A percentile compares a stretch with the other conserved stretches of the same genome.
phyloP scores from a whole-genome alignment of 2,888 invertebrate species.

The Tipula confusa region DNA sequence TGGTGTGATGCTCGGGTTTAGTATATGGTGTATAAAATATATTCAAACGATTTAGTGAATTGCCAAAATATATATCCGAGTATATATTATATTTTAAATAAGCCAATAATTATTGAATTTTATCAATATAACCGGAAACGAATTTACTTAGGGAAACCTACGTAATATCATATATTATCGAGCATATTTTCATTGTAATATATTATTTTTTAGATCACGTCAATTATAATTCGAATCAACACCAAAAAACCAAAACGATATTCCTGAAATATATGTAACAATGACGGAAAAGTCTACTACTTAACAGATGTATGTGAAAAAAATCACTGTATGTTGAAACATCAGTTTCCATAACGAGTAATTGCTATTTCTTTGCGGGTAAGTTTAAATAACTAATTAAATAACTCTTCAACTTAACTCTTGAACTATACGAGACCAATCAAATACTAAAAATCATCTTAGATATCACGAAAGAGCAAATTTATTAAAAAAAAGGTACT shows the following conservation, averaged over 20 bases:
- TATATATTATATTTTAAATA: neutral
- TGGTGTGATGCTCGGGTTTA: neutral
- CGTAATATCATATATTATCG: neutral
- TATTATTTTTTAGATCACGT: neutral
- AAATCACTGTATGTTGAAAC: too few relatives aligned
- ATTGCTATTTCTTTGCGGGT: too few relatives aligned
- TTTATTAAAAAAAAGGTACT: too few relatives aligned
- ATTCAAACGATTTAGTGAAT: constrained; percentile 9
- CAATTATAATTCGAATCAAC: neutral
- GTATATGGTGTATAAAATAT: neutral
- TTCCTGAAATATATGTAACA: neutral
- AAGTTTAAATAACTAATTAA: too few relatives aligned
- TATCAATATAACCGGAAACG: neutral
- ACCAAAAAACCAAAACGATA: neutral
- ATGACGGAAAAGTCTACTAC: neutral
- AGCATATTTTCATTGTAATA: neutral
- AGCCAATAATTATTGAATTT: neutral
- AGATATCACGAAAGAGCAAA: too few relatives aligned
- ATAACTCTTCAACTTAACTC: too few relatives aligned
- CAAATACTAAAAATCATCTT: too few relatives aligned
- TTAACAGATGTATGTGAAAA: too few relatives aligned
- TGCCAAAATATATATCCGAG: neutral
- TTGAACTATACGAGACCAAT: too few relatives aligned
- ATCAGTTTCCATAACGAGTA: too few relatives aligned
- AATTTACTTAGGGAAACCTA: too few relatives aligned